These are phyloP conservation scores for Hoplostethus mediterraneus DNA, from an alignment of 2,797 vertebrate genomes.

Conservation along the genomic window DNA sequence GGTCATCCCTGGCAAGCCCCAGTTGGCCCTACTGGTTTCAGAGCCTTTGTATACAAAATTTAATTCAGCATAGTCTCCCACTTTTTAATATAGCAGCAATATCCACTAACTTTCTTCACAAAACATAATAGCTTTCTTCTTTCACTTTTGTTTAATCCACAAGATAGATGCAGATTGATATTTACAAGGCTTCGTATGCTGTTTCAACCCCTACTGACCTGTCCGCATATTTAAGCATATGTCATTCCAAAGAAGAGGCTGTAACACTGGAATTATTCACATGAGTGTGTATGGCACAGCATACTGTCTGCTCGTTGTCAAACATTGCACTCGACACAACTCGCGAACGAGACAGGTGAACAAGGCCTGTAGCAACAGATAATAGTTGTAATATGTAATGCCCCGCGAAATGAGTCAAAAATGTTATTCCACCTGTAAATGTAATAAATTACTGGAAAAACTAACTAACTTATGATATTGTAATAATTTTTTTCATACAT, in stretches of 20 bases:
- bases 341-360: not conserved
- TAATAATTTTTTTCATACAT: too few species aligned
- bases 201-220: constrained; percentile 26
- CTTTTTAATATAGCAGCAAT: constrained; percentile 56
- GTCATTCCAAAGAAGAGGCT: constrained; percentile 36
- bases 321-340: not conserved
- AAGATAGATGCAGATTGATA: constrained; percentile 47
- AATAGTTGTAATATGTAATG: not conserved
- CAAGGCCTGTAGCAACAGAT: constrained; percentile 30
- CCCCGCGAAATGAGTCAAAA: too few species aligned
- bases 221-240: constrained; percentile 40
- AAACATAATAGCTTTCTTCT: constrained; percentile 33
- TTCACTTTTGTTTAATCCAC: constrained; percentile 49
- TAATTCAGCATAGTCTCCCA: constrained; percentile 45
- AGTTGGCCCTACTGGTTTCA: constrained; percentile 9
- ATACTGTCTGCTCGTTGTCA: constrained; percentile 1
- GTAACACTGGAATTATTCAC: constrained; percentile 28
- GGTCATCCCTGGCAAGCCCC: constrained; percentile 20
- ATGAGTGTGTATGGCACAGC: constrained; percentile 15
- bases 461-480: too few species aligned
- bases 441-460: too few species aligned
- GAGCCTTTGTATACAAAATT: constrained; percentile 39
- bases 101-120: constrained; percentile 47
- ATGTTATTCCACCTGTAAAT: too few species aligned
- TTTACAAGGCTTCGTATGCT: constrained; percentile 61